Conservation (phyloP, 1,140 invertebrate genomes). For the Lordiphosa collinella region DNA sequence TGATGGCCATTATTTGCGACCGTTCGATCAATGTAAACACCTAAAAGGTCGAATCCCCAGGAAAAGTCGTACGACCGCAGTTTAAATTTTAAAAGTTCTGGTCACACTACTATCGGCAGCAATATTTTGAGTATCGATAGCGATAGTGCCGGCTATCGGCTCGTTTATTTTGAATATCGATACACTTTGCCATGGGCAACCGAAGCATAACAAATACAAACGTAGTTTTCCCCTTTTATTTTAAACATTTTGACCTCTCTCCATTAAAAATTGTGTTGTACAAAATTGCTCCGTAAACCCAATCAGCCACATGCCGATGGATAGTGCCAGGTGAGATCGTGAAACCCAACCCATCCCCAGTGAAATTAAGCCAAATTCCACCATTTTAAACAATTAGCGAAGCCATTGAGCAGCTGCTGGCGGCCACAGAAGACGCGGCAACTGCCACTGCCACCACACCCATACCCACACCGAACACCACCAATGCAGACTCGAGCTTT, state of each 20-base stretch:
- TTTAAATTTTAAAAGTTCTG: no score
- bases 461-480: slow-evolving; percentile 12
- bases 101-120: no score
- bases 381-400: slow-evolving; percentile 10
- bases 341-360: no score
- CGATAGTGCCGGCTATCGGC: no score
- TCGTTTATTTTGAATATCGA: no score
- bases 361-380: background rate
- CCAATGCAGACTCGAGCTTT: slow-evolving; percentile 65
- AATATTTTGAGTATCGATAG: no score
- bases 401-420: slow-evolving; percentile 46
- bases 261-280: background rate
- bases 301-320: background rate
- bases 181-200: background rate
- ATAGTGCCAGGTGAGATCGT: slow-evolving; percentile 2
- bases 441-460: background rate
- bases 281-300: background rate
- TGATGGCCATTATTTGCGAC: no score
- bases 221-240: background rate
- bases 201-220: slow-evolving; percentile 3
- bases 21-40: no score
- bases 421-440: slow-evolving; percentile 21
- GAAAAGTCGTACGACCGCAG: no score
- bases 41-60: no score
- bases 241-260: slow-evolving; percentile 2